Evolutionary conservation across 2,888 invertebrate species (phyloP), one percentile per base, ranked within the genome.

Genomic region (Eupithecia inturbata): DNA sequence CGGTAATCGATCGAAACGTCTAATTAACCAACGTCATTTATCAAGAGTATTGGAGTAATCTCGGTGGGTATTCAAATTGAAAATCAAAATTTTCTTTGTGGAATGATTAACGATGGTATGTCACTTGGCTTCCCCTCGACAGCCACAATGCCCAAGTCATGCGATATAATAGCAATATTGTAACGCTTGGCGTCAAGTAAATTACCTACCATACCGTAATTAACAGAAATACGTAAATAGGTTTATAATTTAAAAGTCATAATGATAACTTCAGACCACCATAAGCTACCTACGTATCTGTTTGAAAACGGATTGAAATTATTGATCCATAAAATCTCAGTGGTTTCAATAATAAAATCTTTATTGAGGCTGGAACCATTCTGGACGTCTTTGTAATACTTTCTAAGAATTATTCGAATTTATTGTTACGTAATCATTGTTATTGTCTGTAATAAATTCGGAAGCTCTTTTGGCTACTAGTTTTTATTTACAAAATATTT

Each of bases 31-130:
- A 82, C 82, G 84, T 88, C 89, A 92, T 92, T 91, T 88, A 92
- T 91, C 89, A 91, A 86, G 82, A 79, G 83, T 85, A 86, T 89
- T 87, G 88, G 85, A 84, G 87, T 87, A 91, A 91, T 91, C 89
- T 86, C 85, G 81, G 87, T 82, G 82, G 84, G 83, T 84, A 90
- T 90, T 91, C 85, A 88, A 89, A 91, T 91, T 91, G 91, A 92
- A 93, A 92, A 92, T 92, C 91, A 91, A 92, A 93, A 92, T 90
- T 91, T 91, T 89, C 89, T 89, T 88, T 89, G 69, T 82, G 84
- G 84, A 87, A 87, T 94, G 94, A 94, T 94, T 94, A 92, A 94
- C 90, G 94, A 93, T 87, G 88, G 83, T 80, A 85, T 92, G 93
- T 92, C 93, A 91, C 86, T 85, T 82, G 78, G 84, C 82, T 85